Conservation (phyloP, 2,113 vertebrate species). For the Pelmatolapia mariae region DNA sequence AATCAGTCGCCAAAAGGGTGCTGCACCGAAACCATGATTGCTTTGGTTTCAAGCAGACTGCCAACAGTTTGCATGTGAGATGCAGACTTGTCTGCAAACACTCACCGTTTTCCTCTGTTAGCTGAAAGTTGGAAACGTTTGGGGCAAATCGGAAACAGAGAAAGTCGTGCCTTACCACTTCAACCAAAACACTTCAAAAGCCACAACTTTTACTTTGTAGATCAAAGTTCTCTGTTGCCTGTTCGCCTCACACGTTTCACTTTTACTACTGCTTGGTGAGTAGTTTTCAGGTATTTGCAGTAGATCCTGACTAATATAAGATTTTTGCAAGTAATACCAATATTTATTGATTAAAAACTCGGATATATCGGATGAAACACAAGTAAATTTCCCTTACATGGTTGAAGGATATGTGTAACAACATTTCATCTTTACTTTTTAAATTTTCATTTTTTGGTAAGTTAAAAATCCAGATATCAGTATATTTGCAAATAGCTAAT, state of each 20-base stretch:
- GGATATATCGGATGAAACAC: neutral
- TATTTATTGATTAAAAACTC: neutral
- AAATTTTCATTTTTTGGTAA: neutral
- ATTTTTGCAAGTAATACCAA: neutral
- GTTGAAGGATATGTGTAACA: neutral
- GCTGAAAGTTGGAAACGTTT: neutral
- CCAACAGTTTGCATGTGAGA: neutral
- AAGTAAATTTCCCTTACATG: neutral
- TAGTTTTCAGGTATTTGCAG: neutral
- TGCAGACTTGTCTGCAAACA: neutral
- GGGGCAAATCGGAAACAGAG: neutral
- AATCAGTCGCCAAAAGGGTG: neutral
- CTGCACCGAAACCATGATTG: neutral
- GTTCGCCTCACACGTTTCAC: neutral
- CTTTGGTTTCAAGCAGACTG: neutral
- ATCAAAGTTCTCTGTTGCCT: neutral
- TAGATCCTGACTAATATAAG: neutral
- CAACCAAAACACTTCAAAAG: neutral
- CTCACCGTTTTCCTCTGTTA: neutral
- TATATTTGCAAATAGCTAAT: neutral
- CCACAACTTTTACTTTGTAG: neutral
- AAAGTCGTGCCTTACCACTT: neutral
- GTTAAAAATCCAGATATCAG: neutral
- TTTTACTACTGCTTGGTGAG: neutral
- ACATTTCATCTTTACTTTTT: neutral